phyloP scores from a whole-genome alignment of 2,113 vertebrate genomes.

The Strix aluco region DNA sequence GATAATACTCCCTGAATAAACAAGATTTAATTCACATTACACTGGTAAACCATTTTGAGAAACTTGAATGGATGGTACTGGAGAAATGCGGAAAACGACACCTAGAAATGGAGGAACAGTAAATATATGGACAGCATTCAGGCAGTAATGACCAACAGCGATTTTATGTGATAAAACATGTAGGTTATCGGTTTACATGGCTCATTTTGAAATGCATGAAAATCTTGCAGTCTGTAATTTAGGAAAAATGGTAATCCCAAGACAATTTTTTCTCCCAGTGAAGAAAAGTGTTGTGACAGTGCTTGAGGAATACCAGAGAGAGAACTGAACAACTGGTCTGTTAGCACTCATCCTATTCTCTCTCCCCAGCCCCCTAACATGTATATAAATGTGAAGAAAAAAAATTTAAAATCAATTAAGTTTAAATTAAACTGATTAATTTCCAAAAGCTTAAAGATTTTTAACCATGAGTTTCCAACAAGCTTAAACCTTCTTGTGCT shows the following conservation, averaged over 20 bases:
- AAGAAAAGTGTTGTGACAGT: background rate
- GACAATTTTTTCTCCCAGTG: background rate
- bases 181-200: background rate
- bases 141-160: background rate
- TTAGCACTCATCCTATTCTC: background rate
- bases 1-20: background rate
- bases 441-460: constrained; percentile 6
- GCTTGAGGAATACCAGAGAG: background rate
- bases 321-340: background rate
- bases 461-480: background rate
- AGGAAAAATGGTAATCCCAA: background rate
- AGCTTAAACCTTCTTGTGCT: background rate
- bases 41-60: background rate
- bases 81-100: background rate
- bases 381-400: background rate
- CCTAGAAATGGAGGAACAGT: background rate
- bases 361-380: accelerated
- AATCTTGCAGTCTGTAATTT: background rate
- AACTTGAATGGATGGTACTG: background rate
- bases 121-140: background rate
- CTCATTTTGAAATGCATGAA: background rate
- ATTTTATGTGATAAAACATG: background rate
- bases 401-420: background rate
- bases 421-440: background rate
- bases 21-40: background rate